phyloP scores from a whole-genome alignment of 2,888 invertebrate species.

The Cryptus armator region DNA sequence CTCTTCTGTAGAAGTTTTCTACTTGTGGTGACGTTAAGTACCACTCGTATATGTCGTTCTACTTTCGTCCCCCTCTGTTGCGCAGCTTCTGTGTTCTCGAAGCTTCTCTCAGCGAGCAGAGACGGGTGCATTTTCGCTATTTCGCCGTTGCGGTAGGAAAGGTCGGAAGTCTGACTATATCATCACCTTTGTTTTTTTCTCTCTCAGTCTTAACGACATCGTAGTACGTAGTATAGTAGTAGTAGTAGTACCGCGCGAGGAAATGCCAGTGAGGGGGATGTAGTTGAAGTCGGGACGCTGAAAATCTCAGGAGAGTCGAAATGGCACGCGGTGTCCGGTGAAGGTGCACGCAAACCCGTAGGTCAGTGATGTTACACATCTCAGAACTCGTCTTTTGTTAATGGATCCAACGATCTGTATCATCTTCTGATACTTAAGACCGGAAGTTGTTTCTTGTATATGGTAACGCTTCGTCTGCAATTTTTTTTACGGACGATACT shows the following conservation, averaged over 20 bases:
- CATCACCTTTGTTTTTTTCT: constrained; percentile 5
- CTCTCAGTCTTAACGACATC: background rate
- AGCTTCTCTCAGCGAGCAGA: constrained; percentile 6
- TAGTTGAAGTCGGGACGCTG: background rate
- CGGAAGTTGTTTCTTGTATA: background rate
- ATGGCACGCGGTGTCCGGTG: background rate
- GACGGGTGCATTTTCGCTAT: constrained; percentile 37
- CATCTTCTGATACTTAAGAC: constrained; percentile 3
- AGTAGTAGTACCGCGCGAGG: background rate
- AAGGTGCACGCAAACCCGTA: constrained; percentile 34
- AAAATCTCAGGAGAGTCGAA: constrained; percentile 26
- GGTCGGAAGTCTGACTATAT: constrained; percentile 15
- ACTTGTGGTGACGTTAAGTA: constrained; percentile 7
- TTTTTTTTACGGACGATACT: background rate
- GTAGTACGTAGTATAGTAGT: background rate
- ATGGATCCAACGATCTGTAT: constrained; percentile 31
- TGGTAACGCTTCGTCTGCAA: background rate
- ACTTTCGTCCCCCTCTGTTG: constrained; percentile 17
- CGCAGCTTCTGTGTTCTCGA: background rate
- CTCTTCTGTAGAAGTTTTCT: constrained; percentile 10
- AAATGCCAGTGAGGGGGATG: background rate
- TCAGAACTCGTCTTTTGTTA: constrained; percentile 9
- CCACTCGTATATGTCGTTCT: background rate
- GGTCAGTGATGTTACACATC: constrained; percentile 49
- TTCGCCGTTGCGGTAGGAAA: constrained; percentile 25